Base-by-base conservation (phyloP, 2,888 invertebrate genomes). In the Schizaphis graminum region DNA sequence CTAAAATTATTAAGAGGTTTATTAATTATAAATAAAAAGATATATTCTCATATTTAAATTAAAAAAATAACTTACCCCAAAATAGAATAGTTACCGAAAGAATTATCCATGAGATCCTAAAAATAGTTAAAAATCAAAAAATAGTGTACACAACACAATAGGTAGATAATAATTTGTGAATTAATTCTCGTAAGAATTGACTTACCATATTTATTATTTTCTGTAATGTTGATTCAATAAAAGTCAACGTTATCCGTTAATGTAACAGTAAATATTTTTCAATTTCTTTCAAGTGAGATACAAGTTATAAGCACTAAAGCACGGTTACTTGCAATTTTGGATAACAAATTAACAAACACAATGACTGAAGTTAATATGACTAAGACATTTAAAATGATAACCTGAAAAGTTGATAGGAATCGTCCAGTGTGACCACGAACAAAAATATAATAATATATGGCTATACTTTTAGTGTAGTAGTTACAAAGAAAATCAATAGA, bases 11-110 rank as follows among this genome's bases (percentile, higher is more conserved):
- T 44, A n/a, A 87, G 5, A 1, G 24, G 0, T 77, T 77, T 2
- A 28, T 57, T 57, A 57, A 84, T 41, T 13, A 53, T 1, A 35
- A 28, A 91, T 47, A 7, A 2, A 47, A 7, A 47, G 7, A 28
- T 4, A 53, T 26, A 56, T 89, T 44, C 2, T 35, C 13, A 89
- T 57, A n/a, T 16, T 86, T 16, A 11, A 44, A 28, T 8, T 44
- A 26, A 44, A 16, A 44, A 61, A 7, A 53, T n/a, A 4, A 93
- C 90, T 94, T 91, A 94, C 94, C 94, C 94, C 41, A 94, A 84
- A 24, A 94, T 87, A 16, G 94, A 16, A 28, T 67, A 67, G 35
- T 86, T 61, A 35, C 93, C 89, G 4, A 84, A 47, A 53, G 57
- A 26, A 86, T 91, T 57, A 10, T 90, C 90, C 3, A 35, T 53